Evolutionary conservation across 2,888 invertebrate species (phyloP).

Genomic region (Tenthredo notha): DNA sequence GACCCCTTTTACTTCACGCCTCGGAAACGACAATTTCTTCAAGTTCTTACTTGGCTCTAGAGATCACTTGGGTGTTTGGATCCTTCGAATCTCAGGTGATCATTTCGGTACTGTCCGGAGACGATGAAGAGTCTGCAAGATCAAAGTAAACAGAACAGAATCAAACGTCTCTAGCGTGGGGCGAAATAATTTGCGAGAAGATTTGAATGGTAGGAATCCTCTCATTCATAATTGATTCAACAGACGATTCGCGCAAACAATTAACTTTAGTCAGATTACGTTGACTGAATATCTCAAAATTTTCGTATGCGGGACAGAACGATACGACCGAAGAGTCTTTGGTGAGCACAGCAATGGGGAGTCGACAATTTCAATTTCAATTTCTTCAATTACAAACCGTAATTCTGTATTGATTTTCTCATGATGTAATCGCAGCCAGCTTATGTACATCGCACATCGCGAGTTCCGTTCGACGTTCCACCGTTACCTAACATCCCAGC

Average conservation of each 20-base stretch:
- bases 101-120: background rate
- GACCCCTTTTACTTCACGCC: conserved; percentile 30
- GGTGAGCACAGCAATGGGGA: background rate
- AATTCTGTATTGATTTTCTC: background rate
- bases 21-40: conserved; percentile 19
- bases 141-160: conserved; percentile 34
- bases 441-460: background rate
- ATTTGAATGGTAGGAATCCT: conserved; percentile 26
- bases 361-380: conserved; percentile 13
- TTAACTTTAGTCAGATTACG: conserved; percentile 43
- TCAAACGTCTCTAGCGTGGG: conserved; percentile 4
- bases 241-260: conserved; percentile 38
- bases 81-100: background rate
- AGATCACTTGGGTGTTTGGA: conserved; percentile 11
- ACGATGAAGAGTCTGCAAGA: conserved; percentile 25
- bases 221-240: conserved; percentile 33
- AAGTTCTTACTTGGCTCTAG: conserved; percentile 5
- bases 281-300: conserved; percentile 11
- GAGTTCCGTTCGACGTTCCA: background rate
- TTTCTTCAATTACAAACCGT: background rate
- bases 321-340: background rate
- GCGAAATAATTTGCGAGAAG: conserved; percentile 33
- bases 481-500: background rate
- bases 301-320: background rate
- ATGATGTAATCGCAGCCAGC: background rate